Percentiles rank a stretch among this genome's conserved stretches.
Conservation (phyloP, 1,140 invertebrate genomes). For the Heliconius nattereri region DNA sequence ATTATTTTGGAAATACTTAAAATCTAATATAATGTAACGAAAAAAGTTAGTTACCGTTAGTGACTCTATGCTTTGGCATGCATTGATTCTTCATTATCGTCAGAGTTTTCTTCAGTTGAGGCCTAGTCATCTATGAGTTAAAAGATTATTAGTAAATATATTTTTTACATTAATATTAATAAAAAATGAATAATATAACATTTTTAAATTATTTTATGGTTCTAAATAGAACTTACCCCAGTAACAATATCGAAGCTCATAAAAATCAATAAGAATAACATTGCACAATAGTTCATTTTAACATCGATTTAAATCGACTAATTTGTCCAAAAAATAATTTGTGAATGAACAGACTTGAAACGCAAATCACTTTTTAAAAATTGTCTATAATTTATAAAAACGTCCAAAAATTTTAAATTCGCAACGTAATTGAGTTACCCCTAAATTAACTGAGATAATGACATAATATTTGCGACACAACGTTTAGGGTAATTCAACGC, state of each 20-base stretch:
- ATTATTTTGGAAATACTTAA: background rate
- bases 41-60: constrained; percentile 53
- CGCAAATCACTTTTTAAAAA: background rate
- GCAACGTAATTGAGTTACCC: background rate
- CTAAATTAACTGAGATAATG: background rate
- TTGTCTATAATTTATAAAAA: background rate
- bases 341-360: background rate
- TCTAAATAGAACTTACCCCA: constrained; percentile 11
- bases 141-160: background rate
- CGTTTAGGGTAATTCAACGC: background rate
- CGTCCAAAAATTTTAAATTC: background rate
- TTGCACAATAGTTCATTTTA: constrained; percentile 1
- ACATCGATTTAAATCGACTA: background rate
- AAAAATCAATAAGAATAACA: background rate
- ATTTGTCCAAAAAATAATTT: background rate
- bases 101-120: constrained; percentile 65
- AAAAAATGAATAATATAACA: no score
- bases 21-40: background rate
- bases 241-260: background rate
- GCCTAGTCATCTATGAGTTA: constrained; percentile 59
- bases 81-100: constrained; percentile 67
- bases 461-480: background rate
- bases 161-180: no score
- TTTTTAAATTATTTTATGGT: no score
- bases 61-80: constrained; percentile 62